phyloP scores from a whole-genome alignment of 2,113 vertebrate species.

The Steatornis caripensis region DNA sequence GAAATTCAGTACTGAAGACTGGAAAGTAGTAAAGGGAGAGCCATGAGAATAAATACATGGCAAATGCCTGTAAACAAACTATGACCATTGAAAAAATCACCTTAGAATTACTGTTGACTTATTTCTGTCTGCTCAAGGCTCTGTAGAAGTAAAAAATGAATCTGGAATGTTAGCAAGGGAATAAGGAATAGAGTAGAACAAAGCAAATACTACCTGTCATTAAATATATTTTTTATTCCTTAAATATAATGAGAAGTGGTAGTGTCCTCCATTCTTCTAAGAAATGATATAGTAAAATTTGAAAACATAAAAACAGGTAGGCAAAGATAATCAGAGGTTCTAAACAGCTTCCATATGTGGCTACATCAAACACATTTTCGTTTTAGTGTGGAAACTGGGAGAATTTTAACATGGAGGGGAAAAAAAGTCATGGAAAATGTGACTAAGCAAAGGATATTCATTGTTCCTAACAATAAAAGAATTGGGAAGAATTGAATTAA shows the following conservation, averaged over 20 bases:
- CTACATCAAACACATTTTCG: not conserved
- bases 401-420: not conserved
- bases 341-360: not conserved
- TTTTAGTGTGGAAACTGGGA: not conserved
- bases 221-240: not conserved
- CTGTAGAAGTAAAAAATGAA: not conserved
- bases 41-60: not conserved
- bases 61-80: not conserved
- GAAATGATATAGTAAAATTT: not conserved
- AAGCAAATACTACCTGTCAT: not conserved
- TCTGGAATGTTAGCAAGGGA: not conserved
- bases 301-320: not conserved
- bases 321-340: not conserved
- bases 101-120: not conserved
- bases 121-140: not conserved
- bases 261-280: not conserved
- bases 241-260: not conserved
- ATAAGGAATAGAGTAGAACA: not conserved
- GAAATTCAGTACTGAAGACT: not conserved
- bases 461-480: not conserved
- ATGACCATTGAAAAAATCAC: not conserved
- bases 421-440: accelerated
- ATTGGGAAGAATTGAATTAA: not conserved
- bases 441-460: not conserved
- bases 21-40: not conserved